Evolutionary conservation across 2,113 vertebrate genomes (phyloP), one percentile per base, ranked within the genome.

Genomic region (Accipiter virgatus): DNA sequence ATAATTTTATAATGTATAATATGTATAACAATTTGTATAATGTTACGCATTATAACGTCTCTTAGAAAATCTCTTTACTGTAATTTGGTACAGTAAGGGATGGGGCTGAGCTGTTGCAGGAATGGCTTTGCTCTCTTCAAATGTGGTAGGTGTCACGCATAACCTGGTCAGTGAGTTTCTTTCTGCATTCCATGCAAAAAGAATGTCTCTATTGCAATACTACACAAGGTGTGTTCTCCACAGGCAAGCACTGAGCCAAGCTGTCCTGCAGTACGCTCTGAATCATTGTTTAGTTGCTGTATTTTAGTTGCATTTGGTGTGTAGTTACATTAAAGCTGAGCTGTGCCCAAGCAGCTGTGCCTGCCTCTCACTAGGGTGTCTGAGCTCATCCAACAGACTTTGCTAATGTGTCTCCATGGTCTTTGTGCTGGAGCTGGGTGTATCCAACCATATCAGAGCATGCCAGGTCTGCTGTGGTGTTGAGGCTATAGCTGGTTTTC

Each of bases 211-310:
- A 7, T 47, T 66, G 56, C 25, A 53, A 8, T 89, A 29, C 59
- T 27, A 14, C 32, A 2, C 1, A 4, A 48, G 16, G 10, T 32
- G 0, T 6, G 6, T 58, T 71, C 31, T 89, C 38, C 1, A 1
- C 26, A 47, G 65, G 42, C 47, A 23, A 34, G 47, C 15, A 2
- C 47, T 82, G 74, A 72, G 56, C 61, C 59, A 50, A 27, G 38
- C 47, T 89, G 29, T 45, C 14, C 61, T 79, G 47, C 18, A 14
- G 9, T 27, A 3, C 29, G 9, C 36, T 55, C 48, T 45, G 27
- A 19, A 5, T 7, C 6, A 5, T 48, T 74, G 34, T 55, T 80
- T 5, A 11, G 53, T 56, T 50, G 32, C 25, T 81, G 71, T 36
- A 21, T 66, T 65, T 13, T 5, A 38, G 32, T 58, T 79, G 47